These are phyloP conservation scores for Argyrosomus japonicus DNA, from an alignment of 2,113 vertebrate genomes.

Conservation along the genomic window DNA sequence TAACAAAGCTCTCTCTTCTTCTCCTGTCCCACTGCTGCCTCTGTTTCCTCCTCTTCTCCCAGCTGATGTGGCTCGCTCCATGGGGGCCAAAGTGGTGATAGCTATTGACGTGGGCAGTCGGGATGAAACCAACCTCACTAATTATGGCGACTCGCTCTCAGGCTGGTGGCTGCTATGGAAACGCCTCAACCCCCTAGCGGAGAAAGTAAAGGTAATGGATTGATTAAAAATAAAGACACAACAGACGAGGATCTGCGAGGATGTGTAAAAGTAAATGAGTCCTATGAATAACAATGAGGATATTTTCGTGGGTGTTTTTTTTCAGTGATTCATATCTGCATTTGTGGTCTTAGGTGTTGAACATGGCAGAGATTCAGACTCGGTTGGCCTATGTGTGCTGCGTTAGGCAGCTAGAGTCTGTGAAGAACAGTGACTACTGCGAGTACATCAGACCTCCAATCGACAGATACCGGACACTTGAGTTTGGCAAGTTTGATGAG, in stretches of 20 bases:
- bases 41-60: slow-evolving; percentile 2
- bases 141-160: slow-evolving; percentile 93
- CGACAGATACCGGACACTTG: slow-evolving; percentile 92
- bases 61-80: slow-evolving; percentile 95
- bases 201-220: slow-evolving; percentile 91
- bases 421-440: slow-evolving; percentile 94
- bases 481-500: slow-evolving; percentile 95
- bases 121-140: slow-evolving; percentile 96
- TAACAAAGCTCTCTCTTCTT: not conserved
- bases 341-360: slow-evolving; percentile 86
- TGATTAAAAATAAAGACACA: slow-evolving; percentile 53
- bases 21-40: not conserved
- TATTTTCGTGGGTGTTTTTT: slow-evolving; percentile 25
- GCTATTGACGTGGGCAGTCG: slow-evolving; percentile 96
- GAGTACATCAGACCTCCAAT: slow-evolving; percentile 96
- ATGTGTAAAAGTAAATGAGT: slow-evolving; percentile 25
- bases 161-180: slow-evolving; percentile 99
- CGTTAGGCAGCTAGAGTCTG: slow-evolving; percentile 93
- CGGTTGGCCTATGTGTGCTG: slow-evolving; percentile 97
- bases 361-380: slow-evolving; percentile 97
- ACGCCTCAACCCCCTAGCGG: slow-evolving; percentile 92
- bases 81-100: slow-evolving; percentile 95
- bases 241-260: not conserved
- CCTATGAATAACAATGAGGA: slow-evolving; percentile 26
- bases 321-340: slow-evolving; percentile 7